Conservation (phyloP, 2,888 invertebrate genomes). For the Didymodactylos carnosus region DNA sequence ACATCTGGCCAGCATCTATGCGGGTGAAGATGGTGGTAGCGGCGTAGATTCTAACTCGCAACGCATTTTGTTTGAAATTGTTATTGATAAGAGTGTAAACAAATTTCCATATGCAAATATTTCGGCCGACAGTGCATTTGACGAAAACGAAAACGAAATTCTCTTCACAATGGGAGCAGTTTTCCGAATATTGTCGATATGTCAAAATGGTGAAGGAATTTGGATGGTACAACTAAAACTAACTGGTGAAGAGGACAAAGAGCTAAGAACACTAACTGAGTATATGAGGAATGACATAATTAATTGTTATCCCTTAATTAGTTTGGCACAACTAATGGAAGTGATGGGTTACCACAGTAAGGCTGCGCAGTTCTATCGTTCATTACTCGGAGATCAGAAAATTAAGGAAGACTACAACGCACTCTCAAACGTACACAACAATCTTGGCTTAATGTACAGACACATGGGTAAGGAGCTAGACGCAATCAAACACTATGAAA, state of each 20-base stretch:
- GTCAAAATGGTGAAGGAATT: background rate
- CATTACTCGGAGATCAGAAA: background rate
- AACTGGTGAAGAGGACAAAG: too few relatives aligned
- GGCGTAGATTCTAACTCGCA: too few relatives aligned
- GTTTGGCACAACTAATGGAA: background rate
- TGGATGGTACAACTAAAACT: too few relatives aligned
- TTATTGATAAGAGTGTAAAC: background rate
- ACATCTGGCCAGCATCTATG: too few relatives aligned
- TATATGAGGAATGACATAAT: too few relatives aligned
- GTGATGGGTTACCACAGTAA: background rate
- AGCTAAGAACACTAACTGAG: too few relatives aligned
- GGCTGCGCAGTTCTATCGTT: background rate
- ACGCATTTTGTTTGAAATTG: background rate
- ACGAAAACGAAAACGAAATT: background rate
- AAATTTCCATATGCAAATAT: background rate
- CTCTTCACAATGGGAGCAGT: background rate
- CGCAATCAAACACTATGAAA: background rate
- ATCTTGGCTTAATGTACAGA: background rate
- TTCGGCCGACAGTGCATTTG: background rate
- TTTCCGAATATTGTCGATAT: background rate
- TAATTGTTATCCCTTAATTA: background rate
- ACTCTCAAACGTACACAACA: background rate
- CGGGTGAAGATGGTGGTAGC: background rate
- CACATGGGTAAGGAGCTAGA: background rate
- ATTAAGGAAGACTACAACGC: background rate